A percentile compares a stretch with the other conserved stretches of the same genome.
These are phyloP conservation scores for Linnaemya vulpina DNA, from an alignment of 2,888 invertebrate genomes.

Conservation along the genomic window DNA sequence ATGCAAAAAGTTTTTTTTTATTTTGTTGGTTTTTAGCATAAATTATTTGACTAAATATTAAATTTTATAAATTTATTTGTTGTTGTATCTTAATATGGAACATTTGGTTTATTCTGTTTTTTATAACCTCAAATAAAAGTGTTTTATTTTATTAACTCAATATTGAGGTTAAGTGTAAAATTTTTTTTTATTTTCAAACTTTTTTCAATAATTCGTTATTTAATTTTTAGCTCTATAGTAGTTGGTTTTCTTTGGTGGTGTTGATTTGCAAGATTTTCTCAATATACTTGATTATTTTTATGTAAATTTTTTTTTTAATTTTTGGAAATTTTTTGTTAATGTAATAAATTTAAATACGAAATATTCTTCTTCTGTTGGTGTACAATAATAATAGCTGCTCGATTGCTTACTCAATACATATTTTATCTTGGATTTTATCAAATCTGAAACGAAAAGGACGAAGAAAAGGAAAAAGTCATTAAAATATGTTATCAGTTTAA, in stretches of 20 bases:
- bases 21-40: conserved; percentile 71
- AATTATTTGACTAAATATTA: conserved; percentile 75
- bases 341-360: conserved; percentile 61
- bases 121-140: conserved; percentile 53
- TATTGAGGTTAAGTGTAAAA: conserved; percentile 74
- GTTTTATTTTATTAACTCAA: conserved; percentile 65
- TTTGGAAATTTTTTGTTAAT: conserved; percentile 57
- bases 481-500: conserved; percentile 44
- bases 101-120: conserved; percentile 78
- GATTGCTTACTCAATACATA: conserved; percentile 79
- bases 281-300: conserved; percentile 60
- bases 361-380: conserved; percentile 68
- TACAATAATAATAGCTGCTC: conserved; percentile 77
- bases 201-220: conserved; percentile 74
- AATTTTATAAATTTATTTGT: conserved; percentile 75
- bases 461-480: conserved; percentile 29
- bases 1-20: conserved; percentile 81
- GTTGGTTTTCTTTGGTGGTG: conserved; percentile 81
- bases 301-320: too few species aligned
- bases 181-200: conserved; percentile 76
- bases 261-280: conserved; percentile 77
- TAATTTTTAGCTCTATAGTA: conserved; percentile 77
- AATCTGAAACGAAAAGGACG: conserved; percentile 75
- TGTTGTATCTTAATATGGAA: conserved; percentile 79
- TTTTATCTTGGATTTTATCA: conserved; percentile 73